Evolutionary conservation across 1,140 invertebrate species (phyloP), one percentile per base, ranked within the genome.

Genomic region (Papilio polyxenes): DNA sequence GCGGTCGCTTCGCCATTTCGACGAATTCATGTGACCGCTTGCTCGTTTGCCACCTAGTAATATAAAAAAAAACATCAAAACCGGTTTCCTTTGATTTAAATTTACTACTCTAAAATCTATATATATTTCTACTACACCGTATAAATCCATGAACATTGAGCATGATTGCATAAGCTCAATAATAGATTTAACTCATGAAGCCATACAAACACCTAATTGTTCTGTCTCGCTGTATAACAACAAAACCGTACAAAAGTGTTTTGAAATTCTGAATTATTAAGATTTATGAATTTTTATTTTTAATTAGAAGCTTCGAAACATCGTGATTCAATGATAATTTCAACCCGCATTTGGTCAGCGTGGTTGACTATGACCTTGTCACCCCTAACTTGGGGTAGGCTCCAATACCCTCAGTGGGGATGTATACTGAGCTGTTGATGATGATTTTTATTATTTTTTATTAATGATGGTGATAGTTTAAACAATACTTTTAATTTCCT

Each of bases 111-210:
- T 76, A 51, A 51, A 9, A 75, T 49, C 44, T 49, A 77, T 77
- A 72, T 40, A 11, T 40, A 40, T 72, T 23, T 20, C 59, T 20
- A n/a, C 59, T 20, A n/a, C 8, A 62, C 3, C 6, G 17, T 62
- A 20, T 56, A 62, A 62, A 2, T 72, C 65, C 65, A 72, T 15
- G 23, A 72, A 37, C 31, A 72, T 75, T 48, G 44, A 65, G 65
- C 77, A 56, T 44, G 17, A 62, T 80, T 80, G 9, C 62, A 80
- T 62, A 79, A 79, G 37, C 53, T 44, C n/a, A 65, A 65, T 80
- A 80, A 80, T 40, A 80, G 77, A 80, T 80, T 80, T 80, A 79
- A 80, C 78, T 80, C 40, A n/a, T 80, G 78, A 65, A 80, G 56
- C 78, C 78, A 49, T 69, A 80, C 44, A 65, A 80, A 56, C 40